Evolutionary conservation across 2,888 invertebrate species (phyloP).

Genomic region (Craniophora ligustri): DNA sequence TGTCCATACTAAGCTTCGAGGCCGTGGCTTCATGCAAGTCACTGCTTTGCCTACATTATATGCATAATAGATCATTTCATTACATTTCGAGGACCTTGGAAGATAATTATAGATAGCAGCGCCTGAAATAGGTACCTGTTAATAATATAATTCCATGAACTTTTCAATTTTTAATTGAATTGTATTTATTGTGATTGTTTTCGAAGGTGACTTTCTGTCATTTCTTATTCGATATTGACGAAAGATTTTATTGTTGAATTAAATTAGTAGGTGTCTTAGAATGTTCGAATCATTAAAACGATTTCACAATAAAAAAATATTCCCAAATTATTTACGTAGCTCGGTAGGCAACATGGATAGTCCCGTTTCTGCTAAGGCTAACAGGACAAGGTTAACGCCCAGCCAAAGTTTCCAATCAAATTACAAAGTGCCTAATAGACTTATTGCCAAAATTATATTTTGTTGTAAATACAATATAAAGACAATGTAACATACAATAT

Average conservation of each 20-base stretch:
- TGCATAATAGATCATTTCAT: conserved; percentile 6
- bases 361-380: too few species aligned
- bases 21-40: conserved; percentile 17
- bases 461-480: too few species aligned
- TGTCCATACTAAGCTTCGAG: conserved; percentile 8
- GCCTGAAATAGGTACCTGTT: background rate
- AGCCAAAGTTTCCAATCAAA: too few species aligned
- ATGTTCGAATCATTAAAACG: too few species aligned
- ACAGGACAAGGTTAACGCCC: too few species aligned
- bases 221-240: background rate
- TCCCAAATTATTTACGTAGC: too few species aligned
- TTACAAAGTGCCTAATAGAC: too few species aligned
- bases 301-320: too few species aligned
- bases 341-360: too few species aligned
- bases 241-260: background rate
- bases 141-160: conserved; percentile 3
- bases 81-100: conserved; percentile 25
- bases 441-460: too few species aligned
- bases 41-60: conserved; percentile 7
- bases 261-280: too few species aligned
- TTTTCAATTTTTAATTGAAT: background rate
- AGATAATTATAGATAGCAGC: background rate
- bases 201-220: background rate
- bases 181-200: background rate
- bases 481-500: too few species aligned